A percentile compares a stretch with the other conserved stretches of the same genome.
These are phyloP conservation scores for Orthosia incerta DNA, from an alignment of 2,888 invertebrate species.

Conservation along the genomic window DNA sequence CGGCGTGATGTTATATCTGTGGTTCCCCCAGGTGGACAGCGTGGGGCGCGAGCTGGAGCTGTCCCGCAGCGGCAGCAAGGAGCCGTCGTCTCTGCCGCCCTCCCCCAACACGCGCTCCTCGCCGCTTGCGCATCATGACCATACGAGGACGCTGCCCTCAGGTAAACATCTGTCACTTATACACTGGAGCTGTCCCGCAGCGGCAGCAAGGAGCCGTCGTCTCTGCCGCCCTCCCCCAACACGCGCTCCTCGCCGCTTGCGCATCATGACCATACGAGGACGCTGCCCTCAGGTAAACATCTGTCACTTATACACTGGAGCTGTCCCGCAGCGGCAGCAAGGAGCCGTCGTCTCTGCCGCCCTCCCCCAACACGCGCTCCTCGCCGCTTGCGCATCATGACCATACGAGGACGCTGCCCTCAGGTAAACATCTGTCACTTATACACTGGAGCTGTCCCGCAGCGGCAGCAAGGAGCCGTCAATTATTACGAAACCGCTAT, in stretches of 20 bases:
- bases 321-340: constrained; percentile 54
- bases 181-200: constrained; percentile 64
- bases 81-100: constrained; percentile 91
- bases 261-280: constrained; percentile 76
- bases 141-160: constrained; percentile 77
- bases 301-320: constrained; percentile 60
- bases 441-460: constrained; percentile 60
- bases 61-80: constrained; percentile 60
- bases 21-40: constrained; percentile 78
- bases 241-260: constrained; percentile 83
- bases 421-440: constrained; percentile 45
- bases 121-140: constrained; percentile 77
- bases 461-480: constrained; percentile 77
- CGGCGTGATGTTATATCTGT: neutral
- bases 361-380: constrained; percentile 91
- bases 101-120: constrained; percentile 90
- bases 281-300: constrained; percentile 70
- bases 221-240: constrained; percentile 92
- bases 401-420: constrained; percentile 77
- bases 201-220: constrained; percentile 79
- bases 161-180: constrained; percentile 43
- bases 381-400: constrained; percentile 77
- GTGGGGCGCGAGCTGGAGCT: constrained; percentile 68
- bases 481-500: too few relatives aligned
- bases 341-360: constrained; percentile 90